These are phyloP conservation scores for Agriotes lineatus DNA, from an alignment of 2,888 invertebrate genomes.

Conservation along the genomic window DNA sequence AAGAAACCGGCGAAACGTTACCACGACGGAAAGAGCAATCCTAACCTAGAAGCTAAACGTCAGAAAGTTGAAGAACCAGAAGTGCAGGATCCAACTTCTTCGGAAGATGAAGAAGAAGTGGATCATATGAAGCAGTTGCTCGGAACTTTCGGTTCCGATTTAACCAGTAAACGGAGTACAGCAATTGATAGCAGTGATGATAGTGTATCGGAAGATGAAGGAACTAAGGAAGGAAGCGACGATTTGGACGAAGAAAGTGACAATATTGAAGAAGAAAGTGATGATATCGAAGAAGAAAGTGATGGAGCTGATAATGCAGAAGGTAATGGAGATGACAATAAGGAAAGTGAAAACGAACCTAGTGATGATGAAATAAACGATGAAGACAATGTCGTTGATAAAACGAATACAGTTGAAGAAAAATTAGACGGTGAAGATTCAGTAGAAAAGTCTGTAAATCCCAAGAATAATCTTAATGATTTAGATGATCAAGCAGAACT, in stretches of 20 bases:
- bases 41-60: slow-evolving; percentile 25
- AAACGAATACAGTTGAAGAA: no score
- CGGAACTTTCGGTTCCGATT: slow-evolving; percentile 51
- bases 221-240: slow-evolving; percentile 48
- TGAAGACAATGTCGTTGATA: not conserved
- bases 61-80: slow-evolving; percentile 38
- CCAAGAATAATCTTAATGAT: not conserved
- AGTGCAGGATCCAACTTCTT: slow-evolving; percentile 30
- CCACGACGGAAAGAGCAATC: not conserved
- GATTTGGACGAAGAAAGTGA: slow-evolving; percentile 49
- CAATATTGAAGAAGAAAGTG: slow-evolving; percentile 54
- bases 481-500: no score
- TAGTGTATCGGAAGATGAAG: slow-evolving; percentile 50
- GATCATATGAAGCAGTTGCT: slow-evolving; percentile 54
- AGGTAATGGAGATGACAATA: slow-evolving; percentile 53
- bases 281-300: slow-evolving; percentile 51
- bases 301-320: no score
- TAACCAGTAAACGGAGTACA: slow-evolving; percentile 47
- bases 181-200: slow-evolving; percentile 64
- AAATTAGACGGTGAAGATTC: not conserved
- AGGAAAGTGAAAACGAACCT: slow-evolving; percentile 40
- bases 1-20: not conserved
- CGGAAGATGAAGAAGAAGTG: slow-evolving; percentile 49
- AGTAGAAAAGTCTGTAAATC: not conserved
- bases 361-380: no score